A percentile compares a stretch with the other conserved stretches of the same genome.
Evolutionary conservation across 2,888 invertebrate genomes (phyloP).

Genomic region (Stomorhina lunata): DNA sequence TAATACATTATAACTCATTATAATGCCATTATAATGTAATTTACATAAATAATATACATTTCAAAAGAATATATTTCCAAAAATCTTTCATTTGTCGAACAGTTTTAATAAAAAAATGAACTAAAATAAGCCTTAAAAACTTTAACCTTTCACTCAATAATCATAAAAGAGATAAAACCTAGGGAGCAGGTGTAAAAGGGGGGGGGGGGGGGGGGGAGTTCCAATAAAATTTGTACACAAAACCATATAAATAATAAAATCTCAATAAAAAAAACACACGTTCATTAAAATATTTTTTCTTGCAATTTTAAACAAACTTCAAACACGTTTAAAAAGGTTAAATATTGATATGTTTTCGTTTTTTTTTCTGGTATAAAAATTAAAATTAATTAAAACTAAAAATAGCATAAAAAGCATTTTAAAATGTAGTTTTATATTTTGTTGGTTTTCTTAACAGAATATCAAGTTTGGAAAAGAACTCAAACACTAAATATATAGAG

Average conservation of each 20-base stretch:
- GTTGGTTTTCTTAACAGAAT: slow-evolving; percentile 59
- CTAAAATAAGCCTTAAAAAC: not conserved
- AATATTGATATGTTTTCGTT: not conserved
- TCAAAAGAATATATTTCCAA: too few relatives aligned
- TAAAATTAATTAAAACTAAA: slow-evolving; percentile 43
- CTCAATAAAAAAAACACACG: slow-evolving; percentile 16
- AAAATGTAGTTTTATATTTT: slow-evolving; percentile 18
- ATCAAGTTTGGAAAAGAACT: slow-evolving; percentile 51
- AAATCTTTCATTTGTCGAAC: too few relatives aligned
- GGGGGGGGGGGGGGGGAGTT: slow-evolving; percentile 3
- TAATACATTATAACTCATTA: too few relatives aligned
- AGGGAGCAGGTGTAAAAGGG: too few relatives aligned
- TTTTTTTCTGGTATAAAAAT: not conserved
- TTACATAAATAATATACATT: too few relatives aligned
- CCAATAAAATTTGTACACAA: slow-evolving; percentile 27
- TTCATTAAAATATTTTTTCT: not conserved
- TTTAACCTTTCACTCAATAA: slow-evolving; percentile 18
- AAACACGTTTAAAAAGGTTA: slow-evolving; percentile 19
- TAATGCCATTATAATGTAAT: too few relatives aligned
- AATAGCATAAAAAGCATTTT: slow-evolving; percentile 61
- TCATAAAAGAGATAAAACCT: too few relatives aligned
- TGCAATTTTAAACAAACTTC: not conserved
- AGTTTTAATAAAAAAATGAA: not conserved
- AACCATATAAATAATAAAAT: slow-evolving; percentile 46
- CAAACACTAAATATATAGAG: slow-evolving; percentile 45